phyloP scores from a whole-genome alignment of 2,113 vertebrate species.

The Dipodomys ordii region DNA sequence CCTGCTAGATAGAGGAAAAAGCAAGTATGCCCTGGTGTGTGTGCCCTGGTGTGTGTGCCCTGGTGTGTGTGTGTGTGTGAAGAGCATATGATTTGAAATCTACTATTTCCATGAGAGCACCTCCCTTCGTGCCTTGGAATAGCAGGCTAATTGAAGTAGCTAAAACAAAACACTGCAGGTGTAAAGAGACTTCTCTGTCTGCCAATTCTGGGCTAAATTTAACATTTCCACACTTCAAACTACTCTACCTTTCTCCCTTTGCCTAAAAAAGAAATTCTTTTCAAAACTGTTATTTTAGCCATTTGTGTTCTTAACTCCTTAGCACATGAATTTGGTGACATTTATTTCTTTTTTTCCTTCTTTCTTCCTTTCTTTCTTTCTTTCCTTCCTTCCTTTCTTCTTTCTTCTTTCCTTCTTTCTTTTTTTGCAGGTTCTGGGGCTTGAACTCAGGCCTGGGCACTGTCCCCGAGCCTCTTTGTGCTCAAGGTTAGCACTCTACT shows the following conservation, averaged over 20 bases:
- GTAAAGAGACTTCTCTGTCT: background rate
- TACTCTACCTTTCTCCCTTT: background rate
- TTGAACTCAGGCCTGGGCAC: too few species aligned
- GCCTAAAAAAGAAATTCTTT: constrained; percentile 9
- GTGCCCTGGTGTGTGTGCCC: too few species aligned
- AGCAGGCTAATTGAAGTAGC: background rate
- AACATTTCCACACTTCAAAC: background rate
- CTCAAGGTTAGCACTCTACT: too few species aligned
- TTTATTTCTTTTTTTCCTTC: background rate
- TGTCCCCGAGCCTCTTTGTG: too few species aligned
- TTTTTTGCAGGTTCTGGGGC: too few species aligned
- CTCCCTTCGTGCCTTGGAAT: background rate
- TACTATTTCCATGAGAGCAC: background rate
- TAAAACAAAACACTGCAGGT: background rate
- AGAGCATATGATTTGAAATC: background rate
- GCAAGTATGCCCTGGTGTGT: background rate
- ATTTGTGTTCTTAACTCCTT: background rate
- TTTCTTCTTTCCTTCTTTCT: too few species aligned
- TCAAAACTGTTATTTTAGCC: background rate
- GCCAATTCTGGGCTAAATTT: background rate
- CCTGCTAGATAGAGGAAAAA: background rate
- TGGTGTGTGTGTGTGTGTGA: too few species aligned
- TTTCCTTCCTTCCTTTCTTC: too few species aligned
- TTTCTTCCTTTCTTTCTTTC: too few species aligned
- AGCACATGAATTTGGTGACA: background rate